phyloP scores from a whole-genome alignment of 2,797 vertebrate genomes.

The Thripadectes ignobilis region DNA sequence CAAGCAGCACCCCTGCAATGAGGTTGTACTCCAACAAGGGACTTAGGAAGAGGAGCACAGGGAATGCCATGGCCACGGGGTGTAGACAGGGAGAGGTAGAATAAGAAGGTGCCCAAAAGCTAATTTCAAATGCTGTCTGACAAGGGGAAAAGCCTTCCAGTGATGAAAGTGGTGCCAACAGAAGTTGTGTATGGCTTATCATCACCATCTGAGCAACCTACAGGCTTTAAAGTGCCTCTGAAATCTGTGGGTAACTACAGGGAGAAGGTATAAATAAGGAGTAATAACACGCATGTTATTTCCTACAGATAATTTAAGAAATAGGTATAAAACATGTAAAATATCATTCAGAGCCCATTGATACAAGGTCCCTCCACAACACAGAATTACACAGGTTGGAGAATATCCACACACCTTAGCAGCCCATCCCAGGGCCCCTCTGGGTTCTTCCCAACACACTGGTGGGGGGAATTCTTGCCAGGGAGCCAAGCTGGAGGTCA shows the following conservation, averaged over 20 bases:
- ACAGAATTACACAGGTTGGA: neutral
- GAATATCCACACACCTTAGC: neutral
- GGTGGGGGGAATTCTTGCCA: neutral
- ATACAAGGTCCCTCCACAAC: neutral
- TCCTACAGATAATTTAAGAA: rapidly evolving
- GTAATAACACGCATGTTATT: rapidly evolving
- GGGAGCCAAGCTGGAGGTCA: neutral
- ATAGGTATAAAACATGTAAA: neutral
- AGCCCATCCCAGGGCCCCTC: neutral
- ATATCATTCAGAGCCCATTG: neutral
- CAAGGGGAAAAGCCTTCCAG: neutral
- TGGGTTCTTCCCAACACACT: rapidly evolving
- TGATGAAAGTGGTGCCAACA: neutral
- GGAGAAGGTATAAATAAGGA: neutral
- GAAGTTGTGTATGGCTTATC: neutral
- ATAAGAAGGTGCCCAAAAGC: neutral
- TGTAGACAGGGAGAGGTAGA: neutral
- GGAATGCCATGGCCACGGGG: neutral
- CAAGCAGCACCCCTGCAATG: neutral
- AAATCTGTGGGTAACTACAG: neutral
- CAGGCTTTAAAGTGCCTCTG: neutral
- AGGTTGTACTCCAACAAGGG: neutral
- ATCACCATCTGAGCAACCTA: neutral
- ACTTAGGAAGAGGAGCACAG: neutral
- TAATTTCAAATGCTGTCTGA: neutral